phyloP scores from a whole-genome alignment of 2,113 vertebrate species.

The Notiomystis cincta region DNA sequence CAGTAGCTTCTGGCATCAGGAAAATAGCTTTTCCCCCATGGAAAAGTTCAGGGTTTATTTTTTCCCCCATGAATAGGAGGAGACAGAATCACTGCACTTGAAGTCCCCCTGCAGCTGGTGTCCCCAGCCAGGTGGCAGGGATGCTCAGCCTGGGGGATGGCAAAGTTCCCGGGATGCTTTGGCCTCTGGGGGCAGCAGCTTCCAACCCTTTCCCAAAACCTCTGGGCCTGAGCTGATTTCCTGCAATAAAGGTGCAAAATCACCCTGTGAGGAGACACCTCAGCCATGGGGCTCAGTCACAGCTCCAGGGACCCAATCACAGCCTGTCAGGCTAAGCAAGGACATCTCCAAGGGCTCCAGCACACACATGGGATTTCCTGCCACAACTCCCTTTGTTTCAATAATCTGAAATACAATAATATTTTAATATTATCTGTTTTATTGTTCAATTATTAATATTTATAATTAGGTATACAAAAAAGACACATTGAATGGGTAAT shows the following conservation, averaged over 20 bases:
- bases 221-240: background rate
- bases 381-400: background rate
- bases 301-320: rapidly evolving
- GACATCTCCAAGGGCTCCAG: background rate
- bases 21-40: background rate
- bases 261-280: rapidly evolving
- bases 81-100: rapidly evolving
- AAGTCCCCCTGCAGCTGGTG: background rate
- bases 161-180: rapidly evolving
- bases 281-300: rapidly evolving
- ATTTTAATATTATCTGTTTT: background rate
- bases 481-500: rapidly evolving
- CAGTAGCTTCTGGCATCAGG: background rate
- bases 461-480: background rate
- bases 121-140: rapidly evolving
- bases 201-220: background rate
- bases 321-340: background rate
- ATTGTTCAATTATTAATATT: background rate
- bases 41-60: rapidly evolving
- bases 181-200: background rate
- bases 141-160: rapidly evolving
- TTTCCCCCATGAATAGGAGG: background rate
- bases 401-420: rapidly evolving
- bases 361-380: background rate
- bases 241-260: background rate